Evolutionary conservation across 1,140 invertebrate genomes (phyloP).

Genomic region (Arion vulgaris): DNA sequence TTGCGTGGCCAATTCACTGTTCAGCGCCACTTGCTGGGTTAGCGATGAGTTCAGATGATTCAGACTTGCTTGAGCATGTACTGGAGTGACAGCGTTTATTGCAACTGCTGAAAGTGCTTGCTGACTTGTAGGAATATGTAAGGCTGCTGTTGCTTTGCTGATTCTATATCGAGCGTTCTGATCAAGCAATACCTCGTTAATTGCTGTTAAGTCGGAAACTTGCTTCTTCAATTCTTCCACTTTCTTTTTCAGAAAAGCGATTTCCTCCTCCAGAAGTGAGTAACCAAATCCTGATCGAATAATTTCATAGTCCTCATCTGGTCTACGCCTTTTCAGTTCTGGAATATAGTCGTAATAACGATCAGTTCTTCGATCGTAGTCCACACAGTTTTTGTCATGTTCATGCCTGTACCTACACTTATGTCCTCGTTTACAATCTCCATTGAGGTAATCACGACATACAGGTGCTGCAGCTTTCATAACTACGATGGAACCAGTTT

Average conservation of each 20-base stretch:
- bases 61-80: constrained; percentile 47
- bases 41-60: constrained; percentile 56
- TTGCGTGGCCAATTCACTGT: constrained; percentile 67
- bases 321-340: constrained; percentile 35
- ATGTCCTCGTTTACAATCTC: constrained; percentile 78
- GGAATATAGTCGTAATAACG: constrained; percentile 23
- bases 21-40: constrained; percentile 69
- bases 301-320: constrained; percentile 40
- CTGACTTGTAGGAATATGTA: constrained; percentile 37
- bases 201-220: constrained; percentile 82
- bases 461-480: constrained; percentile 74
- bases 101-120: constrained; percentile 50
- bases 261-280: constrained; percentile 81
- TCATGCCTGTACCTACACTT: constrained; percentile 68
- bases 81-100: constrained; percentile 47
- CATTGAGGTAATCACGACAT: constrained; percentile 85
- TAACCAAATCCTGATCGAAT: constrained; percentile 54
- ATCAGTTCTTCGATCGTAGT: constrained; percentile 51
- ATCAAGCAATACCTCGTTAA: constrained; percentile 86
- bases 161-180: constrained; percentile 85
- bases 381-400: constrained; percentile 52
- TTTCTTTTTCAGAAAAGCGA: constrained; percentile 80
- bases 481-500: constrained; percentile 51
- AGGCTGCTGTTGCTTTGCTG: constrained; percentile 71
- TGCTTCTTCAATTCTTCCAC: constrained; percentile 83